Evolutionary conservation across 30 jellyfish, hydroid and myxozoan species (phyloP).

Genomic region (Aurelia sp.): DNA sequence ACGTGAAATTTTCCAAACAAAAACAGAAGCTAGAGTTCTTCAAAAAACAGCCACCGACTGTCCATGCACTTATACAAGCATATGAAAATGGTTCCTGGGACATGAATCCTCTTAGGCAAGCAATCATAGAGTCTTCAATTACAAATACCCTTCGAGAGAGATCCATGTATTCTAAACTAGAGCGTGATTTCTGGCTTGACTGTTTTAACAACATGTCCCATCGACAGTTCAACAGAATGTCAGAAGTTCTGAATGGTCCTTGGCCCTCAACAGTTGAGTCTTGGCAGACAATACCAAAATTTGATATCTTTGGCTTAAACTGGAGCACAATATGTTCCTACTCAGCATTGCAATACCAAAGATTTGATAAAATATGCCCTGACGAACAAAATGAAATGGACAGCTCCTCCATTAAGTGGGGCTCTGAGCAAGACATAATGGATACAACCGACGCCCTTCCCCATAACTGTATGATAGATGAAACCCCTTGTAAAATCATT

Average conservation of each 20-base stretch:
- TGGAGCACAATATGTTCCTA: background rate
- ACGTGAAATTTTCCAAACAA: too few relatives aligned
- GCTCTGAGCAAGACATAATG: background rate
- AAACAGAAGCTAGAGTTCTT: background rate
- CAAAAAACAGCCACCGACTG: conserved; percentile 9
- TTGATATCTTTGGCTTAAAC: conserved; percentile 4
- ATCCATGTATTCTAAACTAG: conserved; percentile 5
- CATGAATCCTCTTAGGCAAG: background rate
- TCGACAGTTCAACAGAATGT: conserved; percentile 17
- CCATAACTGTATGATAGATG: conserved; percentile 8
- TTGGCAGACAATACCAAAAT: background rate
- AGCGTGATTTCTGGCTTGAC: conserved; percentile 18
- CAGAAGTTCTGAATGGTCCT: conserved; percentile 28
- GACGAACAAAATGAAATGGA: background rate
- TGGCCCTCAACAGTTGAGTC: conserved; percentile 34
- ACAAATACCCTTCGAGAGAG: background rate
- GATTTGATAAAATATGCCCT: background rate
- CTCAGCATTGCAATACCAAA: background rate
- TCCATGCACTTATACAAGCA: conserved; percentile 1
- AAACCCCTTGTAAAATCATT: conserved; percentile 1
- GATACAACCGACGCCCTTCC: background rate
- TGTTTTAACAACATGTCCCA: conserved; percentile 19
- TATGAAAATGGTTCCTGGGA: conserved; percentile 9
- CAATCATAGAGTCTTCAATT: conserved; percentile 1
- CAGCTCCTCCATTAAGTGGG: background rate